A percentile compares a stretch with the other conserved stretches of the same genome.
These are phyloP conservation scores for Ganaspis sp. DNA, from an alignment of 1,140 invertebrate species.

Conservation along the genomic window DNA sequence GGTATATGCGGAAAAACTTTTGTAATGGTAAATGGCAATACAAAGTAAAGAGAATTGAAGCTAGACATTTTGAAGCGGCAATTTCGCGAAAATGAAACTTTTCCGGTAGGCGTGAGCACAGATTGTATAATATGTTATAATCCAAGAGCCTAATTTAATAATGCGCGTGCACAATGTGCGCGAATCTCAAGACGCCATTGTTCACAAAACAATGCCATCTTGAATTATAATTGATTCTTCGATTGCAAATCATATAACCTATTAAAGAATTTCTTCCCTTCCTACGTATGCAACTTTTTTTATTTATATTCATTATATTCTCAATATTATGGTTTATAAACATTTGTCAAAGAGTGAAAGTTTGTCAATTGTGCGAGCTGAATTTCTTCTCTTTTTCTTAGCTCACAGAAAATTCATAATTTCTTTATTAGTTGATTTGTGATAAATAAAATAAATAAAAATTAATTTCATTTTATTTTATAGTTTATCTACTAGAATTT, in stretches of 20 bases:
- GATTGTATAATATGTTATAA: constrained; percentile 7
- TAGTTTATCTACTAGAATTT: too few species aligned
- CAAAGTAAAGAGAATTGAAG: neutral
- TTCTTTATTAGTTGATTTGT: too few species aligned
- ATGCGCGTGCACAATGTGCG: constrained; percentile 38
- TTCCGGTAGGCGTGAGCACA: constrained; percentile 40
- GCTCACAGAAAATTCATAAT: too few species aligned
- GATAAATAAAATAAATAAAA: too few species aligned
- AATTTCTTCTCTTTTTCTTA: too few species aligned
- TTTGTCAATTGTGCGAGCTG: too few species aligned
- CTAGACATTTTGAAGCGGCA: neutral
- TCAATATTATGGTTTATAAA: neutral
- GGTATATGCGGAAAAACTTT: too few species aligned
- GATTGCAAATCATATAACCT: constrained; percentile 16
- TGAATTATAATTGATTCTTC: constrained; percentile 30
- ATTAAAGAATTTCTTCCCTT: constrained; percentile 15
- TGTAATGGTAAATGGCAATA: neutral
- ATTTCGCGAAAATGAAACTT: constrained; percentile 49
- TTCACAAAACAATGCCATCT: constrained; percentile 43
- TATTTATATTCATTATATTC: neutral
- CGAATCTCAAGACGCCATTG: constrained; percentile 26
- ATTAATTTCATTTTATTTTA: too few species aligned
- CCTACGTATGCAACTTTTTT: neutral
- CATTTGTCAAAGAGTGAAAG: neutral
- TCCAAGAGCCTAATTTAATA: constrained; percentile 44